phyloP scores from a whole-genome alignment of 2,113 vertebrate species.

The Trichomycterus rosablanca region DNA sequence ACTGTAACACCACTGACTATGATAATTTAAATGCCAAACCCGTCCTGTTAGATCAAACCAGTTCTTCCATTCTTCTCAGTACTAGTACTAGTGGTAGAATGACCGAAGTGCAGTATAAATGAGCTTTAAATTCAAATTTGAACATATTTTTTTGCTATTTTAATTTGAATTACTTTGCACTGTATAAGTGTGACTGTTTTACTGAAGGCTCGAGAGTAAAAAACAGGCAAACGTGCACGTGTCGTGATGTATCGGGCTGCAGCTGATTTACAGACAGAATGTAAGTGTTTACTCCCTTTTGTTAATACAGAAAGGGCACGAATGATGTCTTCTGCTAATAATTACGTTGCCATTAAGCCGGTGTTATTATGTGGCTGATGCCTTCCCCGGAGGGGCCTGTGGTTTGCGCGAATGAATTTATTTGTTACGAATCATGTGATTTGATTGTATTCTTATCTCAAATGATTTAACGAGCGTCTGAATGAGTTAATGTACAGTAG shows the following conservation, averaged over 20 bases:
- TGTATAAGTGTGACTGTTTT: constrained; percentile 38
- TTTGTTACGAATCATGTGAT: constrained; percentile 15
- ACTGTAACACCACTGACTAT: too few relatives aligned
- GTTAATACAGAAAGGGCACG: constrained; percentile 1
- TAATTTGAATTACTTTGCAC: constrained; percentile 52
- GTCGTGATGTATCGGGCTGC: constrained; percentile 20
- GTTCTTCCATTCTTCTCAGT: too few relatives aligned
- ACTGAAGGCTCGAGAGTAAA: constrained; percentile 25
- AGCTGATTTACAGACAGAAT: too few relatives aligned
- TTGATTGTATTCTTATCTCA: constrained; percentile 38
- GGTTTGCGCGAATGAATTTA: constrained; percentile 13
- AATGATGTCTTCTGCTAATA: background rate
- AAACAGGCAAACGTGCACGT: constrained; percentile 27
- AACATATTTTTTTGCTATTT: constrained; percentile 25
- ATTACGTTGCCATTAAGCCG: background rate
- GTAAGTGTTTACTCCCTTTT: constrained; percentile 10
- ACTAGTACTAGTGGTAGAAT: too few relatives aligned
- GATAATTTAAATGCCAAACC: too few relatives aligned
- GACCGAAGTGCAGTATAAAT: too few relatives aligned
- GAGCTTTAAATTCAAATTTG: too few relatives aligned
- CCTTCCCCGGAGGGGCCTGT: background rate
- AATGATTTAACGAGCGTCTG: constrained; percentile 25
- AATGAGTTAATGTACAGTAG: constrained; percentile 24
- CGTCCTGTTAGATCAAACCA: too few relatives aligned
- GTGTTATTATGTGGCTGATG: constrained; percentile 13